These are phyloP conservation scores for Corythornis madagascariensis DNA, from an alignment of 2,113 vertebrate genomes.

Conservation along the genomic window DNA sequence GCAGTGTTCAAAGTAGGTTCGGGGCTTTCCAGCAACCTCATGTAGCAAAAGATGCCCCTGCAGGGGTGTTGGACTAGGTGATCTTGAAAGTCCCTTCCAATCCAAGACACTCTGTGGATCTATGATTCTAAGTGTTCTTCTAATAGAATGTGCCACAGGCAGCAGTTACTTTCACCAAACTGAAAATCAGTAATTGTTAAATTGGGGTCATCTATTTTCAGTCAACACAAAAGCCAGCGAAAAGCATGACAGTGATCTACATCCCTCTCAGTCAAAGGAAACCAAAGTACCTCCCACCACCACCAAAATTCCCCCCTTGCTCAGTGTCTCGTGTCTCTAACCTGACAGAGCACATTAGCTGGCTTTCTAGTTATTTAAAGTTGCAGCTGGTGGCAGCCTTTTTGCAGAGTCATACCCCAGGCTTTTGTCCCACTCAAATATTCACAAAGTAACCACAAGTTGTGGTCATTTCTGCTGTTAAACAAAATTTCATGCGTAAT, in stretches of 20 bases:
- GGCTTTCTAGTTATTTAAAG: neutral
- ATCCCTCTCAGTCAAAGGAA: neutral
- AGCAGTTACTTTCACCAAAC: neutral
- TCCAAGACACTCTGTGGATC: neutral
- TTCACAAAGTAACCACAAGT: neutral
- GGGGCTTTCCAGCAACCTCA: neutral
- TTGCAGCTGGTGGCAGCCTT: neutral
- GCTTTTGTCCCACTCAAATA: neutral
- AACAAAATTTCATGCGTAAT: neutral
- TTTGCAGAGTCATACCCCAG: neutral
- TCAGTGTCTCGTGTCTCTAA: neutral
- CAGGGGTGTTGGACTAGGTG: neutral
- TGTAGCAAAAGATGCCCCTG: neutral
- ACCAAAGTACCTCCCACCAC: accelerated
- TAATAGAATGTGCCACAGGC: too few species aligned
- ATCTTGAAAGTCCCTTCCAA: neutral
- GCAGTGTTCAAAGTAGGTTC: neutral
- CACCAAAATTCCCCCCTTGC: neutral
- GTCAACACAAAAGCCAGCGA: neutral
- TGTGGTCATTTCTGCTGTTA: neutral
- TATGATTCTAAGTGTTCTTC: neutral
- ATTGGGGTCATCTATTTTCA: neutral
- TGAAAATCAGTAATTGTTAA: neutral
- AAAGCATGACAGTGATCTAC: neutral
- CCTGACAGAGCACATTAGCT: neutral